Percentiles rank a stretch among this genome's conserved stretches.
phyloP scores from a whole-genome alignment of 1,140 invertebrate species.

The Panagrolaimus sp. region DNA sequence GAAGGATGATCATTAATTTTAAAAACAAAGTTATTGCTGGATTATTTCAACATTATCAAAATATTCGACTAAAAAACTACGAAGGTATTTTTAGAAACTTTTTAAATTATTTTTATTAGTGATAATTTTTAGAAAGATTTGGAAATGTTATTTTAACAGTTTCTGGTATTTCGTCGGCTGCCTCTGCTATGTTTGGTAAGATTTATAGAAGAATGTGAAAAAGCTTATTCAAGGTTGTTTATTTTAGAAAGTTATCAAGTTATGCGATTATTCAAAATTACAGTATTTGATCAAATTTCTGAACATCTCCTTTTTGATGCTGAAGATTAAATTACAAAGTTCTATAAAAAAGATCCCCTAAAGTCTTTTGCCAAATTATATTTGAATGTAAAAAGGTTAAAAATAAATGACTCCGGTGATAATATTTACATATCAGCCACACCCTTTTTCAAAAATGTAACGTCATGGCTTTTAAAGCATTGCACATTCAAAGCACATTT shows the following conservation, averaged over 20 bases:
- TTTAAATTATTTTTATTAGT: neutral
- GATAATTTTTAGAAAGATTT: constrained; percentile 45
- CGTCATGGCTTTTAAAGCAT: too few species aligned
- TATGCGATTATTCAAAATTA: constrained; percentile 57
- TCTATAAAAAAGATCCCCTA: too few species aligned
- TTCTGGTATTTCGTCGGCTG: constrained; percentile 55
- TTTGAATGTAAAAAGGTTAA: neutral
- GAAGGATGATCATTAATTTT: constrained; percentile 36
- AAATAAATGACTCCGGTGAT: neutral
- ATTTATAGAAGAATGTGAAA: neutral
- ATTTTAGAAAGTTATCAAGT: constrained; percentile 52
- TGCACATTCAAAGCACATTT: too few species aligned
- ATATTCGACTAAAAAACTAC: constrained; percentile 41
- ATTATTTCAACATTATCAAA: constrained; percentile 50
- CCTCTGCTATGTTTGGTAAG: constrained; percentile 45
- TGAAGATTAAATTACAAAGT: neutral
- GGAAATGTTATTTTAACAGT: constrained; percentile 53
- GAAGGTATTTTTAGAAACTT: constrained; percentile 26
- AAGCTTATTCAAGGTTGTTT: neutral
- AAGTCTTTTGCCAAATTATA: neutral
- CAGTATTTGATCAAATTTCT: constrained; percentile 50
- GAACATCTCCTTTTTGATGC: constrained; percentile 51
- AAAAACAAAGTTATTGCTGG: constrained; percentile 46
- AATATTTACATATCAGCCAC: too few species aligned
- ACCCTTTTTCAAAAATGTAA: too few species aligned